A percentile compares a stretch with the other conserved stretches of the same genome.
phyloP scores from a whole-genome alignment of 2,888 invertebrate genomes.

The Brachypalpus laphriformis region DNA sequence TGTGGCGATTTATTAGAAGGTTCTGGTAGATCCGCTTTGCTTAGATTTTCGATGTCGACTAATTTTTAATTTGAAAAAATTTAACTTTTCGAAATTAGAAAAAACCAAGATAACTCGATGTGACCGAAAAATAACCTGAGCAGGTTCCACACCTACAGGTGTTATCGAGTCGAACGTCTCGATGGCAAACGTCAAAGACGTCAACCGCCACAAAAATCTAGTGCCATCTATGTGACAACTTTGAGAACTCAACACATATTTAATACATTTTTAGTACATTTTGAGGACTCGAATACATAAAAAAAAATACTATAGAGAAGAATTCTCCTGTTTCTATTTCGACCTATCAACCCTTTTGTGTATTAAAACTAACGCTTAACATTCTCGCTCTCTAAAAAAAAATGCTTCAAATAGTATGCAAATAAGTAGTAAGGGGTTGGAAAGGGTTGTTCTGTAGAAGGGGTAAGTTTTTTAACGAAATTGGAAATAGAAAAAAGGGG shows the following conservation, averaged over 20 bases:
- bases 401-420: conserved; percentile 38
- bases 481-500: conserved; percentile 37
- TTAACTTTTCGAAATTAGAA: no score
- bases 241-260: not conserved
- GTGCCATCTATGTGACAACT: conserved; percentile 21
- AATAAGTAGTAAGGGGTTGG: conserved; percentile 56
- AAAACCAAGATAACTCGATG: no score
- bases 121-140: no score
- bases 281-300: not conserved
- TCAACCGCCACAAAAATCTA: no score
- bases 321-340: no score
- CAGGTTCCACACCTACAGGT: no score
- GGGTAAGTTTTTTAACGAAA: conserved; percentile 72
- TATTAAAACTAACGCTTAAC: not conserved
- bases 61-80: no score
- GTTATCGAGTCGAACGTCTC: no score
- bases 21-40: no score
- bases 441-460: conserved; percentile 60
- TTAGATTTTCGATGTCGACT: no score
- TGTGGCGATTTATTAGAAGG: no score
- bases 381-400: conserved; percentile 13
- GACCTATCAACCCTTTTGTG: not conserved
- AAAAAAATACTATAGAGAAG: not conserved
- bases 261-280: conserved; percentile 19
- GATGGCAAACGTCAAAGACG: no score